Base-by-base conservation (phyloP, 2,888 invertebrate species). In the Phania funesta region DNA sequence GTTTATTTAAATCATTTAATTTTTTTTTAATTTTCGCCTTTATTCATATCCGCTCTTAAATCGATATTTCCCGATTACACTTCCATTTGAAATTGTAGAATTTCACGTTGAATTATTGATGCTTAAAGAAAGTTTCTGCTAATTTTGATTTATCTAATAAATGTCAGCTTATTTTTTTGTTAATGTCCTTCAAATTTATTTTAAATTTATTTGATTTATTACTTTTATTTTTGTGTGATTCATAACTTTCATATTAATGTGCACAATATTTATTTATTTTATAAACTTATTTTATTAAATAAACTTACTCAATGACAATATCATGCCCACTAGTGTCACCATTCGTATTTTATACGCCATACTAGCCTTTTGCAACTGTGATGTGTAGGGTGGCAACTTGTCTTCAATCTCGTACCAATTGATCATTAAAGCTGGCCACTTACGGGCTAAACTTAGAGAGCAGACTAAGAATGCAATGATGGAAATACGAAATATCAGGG, bases 391-490 rank as follows among this genome's bases (percentile, higher is more conserved):
- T 1, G 90, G 91, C 70, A 92, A 85, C 84, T 91, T 89, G 1
- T 88, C 87, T 84, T 93, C 93, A 24, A 92, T 87, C 71, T 90
- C 88, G 58, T 91, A 88, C 93, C 93, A 93, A 24, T 90, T 87
- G 58, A 87, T 68, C 87, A 92, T 91, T 29, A 93, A 87, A 16
- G 85, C 86, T 2, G 93, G 93, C 93, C 93, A 93, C 67, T 92
- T 88, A 29, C 88, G 90, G 0, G 93, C 92, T 82, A 93, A 86
- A 76, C 88, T 89, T 6, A 93, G 86, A 58, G 93, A 92, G 48
- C 85, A 86, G 0, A 86, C 35, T 7, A 86, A 84, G 0, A 87
- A 87, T 6, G 87, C 50, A 7, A 88, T 75, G 11, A 88, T 88
- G 29, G 87, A 88, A 52, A 84, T 26, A 8, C 89, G 87, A 78